Base-by-base conservation (phyloP, 2,113 vertebrate species). In the Salvelinus sp. region DNA sequence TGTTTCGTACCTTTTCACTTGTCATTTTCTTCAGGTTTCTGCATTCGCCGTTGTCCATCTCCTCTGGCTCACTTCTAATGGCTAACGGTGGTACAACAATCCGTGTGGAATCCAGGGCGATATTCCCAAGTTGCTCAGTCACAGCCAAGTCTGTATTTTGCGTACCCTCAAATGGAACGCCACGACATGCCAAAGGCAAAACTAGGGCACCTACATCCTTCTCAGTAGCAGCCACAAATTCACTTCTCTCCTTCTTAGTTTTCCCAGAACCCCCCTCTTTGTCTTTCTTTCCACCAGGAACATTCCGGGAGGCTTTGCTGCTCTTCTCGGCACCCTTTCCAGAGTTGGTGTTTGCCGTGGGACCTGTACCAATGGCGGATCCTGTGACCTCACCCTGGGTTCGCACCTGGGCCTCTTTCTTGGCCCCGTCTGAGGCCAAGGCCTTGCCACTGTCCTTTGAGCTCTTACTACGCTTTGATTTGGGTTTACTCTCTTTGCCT, bases 391-490 rank as follows among this genome's bases (percentile, higher is more conserved):
- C 96, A 83, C 92, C 94, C 75, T 90, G 91, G 80, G 94, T 90
- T 74, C 95, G 94, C 76, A 93, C 95, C 91, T 93, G 93, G 65
- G 85, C 88, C 79, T 98, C 96, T 83, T 96, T 98, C 91, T 98
- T 98, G 69, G 93, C 87, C 82, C 92, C 94, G 73, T 98, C 96
- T 44, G 93, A 91, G 6, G 92, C 89, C 1, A 93, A 89, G 57
- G 94, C 90, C 87, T 98, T 98, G 60, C 91, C 86, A 85, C 93
- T 78, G 60, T 98, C 97, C 91, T 99, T 99, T 86, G 95, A 93
- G 93, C 95, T 97, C 91, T 99, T 98, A 91, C 87, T 97, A 85
- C 97, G 95, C 83, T 99, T 99, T 0, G 96, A 97, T 92, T 98
- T 99, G 14, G 96, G 96, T 94, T 99, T 98, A 91, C 95, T 94